These are phyloP conservation scores for Pollenia griseotomentosa DNA, from an alignment of 2,888 invertebrate species.

Conservation along the genomic window DNA sequence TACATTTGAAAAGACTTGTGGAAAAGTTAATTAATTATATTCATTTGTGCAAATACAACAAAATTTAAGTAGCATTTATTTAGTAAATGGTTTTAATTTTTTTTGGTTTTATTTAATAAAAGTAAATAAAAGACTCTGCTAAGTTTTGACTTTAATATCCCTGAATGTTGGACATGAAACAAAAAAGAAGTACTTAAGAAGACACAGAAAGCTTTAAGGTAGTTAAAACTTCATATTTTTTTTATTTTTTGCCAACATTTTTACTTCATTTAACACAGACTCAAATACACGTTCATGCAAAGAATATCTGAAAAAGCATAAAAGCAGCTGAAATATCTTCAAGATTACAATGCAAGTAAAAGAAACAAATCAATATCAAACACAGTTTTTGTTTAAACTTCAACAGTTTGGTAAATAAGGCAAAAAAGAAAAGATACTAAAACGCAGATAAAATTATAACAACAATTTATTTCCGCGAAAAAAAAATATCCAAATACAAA, in stretches of 20 bases:
- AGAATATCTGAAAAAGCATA: neutral
- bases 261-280: conserved; percentile 57
- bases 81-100: neutral
- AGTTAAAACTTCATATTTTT: conserved; percentile 57
- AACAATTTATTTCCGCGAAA: conserved; percentile 38
- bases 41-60: conserved; percentile 37
- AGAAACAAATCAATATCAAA: conserved; percentile 14
- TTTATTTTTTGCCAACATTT: conserved; percentile 54
- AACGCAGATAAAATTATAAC: conserved; percentile 56
- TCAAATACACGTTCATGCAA: neutral
- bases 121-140: conserved; percentile 3
- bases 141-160: conserved; percentile 17
- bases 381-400: neutral
- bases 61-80: conserved; percentile 18
- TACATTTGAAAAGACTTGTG: neutral
- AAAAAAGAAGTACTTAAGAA: conserved; percentile 12
- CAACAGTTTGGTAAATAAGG: conserved; percentile 1
- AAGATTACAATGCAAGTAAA: conserved; percentile 32
- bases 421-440: conserved; percentile 47
- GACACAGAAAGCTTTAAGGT: conserved; percentile 50
- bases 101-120: neutral
- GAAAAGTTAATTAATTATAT: conserved; percentile 32
- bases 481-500: conserved; percentile 27
- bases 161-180: neutral
- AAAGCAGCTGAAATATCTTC: neutral